phyloP scores from a whole-genome alignment of 2,797 vertebrate species.

The Hafferia zeledoni region DNA sequence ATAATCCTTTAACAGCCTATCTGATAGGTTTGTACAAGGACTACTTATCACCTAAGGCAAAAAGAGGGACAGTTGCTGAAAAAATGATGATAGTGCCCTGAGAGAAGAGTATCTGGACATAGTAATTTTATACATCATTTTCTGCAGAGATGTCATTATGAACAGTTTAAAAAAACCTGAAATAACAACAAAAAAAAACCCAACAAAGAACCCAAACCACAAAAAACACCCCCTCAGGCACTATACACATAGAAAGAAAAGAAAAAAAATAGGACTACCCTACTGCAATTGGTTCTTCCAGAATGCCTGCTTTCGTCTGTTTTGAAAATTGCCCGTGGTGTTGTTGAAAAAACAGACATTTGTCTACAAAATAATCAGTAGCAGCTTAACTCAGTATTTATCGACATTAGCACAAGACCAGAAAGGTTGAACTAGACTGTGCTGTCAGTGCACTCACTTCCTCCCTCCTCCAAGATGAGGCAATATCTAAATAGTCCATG shows the following conservation, averaged over 20 bases:
- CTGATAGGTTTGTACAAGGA: not conserved
- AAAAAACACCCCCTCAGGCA: too few relatives aligned
- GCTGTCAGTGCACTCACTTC: rapidly evolving
- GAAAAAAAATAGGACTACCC: not conserved
- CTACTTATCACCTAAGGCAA: not conserved
- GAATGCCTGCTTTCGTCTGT: not conserved
- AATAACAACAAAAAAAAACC: not conserved
- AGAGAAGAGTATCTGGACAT: not conserved
- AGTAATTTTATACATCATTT: not conserved
- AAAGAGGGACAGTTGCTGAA: not conserved
- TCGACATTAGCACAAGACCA: not conserved
- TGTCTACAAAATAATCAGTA: not conserved
- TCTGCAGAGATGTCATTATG: not conserved
- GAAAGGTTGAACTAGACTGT: not conserved
- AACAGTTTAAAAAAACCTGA: not conserved
- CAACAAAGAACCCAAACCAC: not conserved
- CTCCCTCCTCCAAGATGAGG: rapidly evolving
- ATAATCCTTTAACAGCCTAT: not conserved
- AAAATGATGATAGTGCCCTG: not conserved
- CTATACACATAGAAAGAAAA: not conserved
- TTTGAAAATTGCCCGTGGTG: not conserved
- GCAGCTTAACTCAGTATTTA: not conserved
- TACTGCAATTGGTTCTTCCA: not conserved
- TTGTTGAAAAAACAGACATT: not conserved
- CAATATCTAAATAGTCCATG: not conserved